These are phyloP conservation scores for Dallia pectoralis DNA, from an alignment of 2,797 vertebrate species.

Conservation along the genomic window DNA sequence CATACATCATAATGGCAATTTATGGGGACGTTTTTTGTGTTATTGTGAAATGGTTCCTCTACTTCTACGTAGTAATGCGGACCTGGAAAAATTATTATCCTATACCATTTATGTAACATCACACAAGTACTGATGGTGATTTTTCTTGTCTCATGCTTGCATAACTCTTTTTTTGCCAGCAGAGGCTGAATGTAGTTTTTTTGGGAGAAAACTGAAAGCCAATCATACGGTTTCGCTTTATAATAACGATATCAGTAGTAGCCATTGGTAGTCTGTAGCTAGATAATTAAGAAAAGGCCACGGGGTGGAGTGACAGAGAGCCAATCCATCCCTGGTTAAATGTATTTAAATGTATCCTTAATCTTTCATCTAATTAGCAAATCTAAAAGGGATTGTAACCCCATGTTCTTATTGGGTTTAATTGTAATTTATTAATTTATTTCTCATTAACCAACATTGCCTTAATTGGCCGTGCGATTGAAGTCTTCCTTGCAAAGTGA, in stretches of 20 bases:
- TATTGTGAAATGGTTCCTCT: neutral
- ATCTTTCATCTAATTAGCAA: slow-evolving; percentile 42
- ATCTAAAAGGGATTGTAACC: slow-evolving; percentile 43
- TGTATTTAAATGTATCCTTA: slow-evolving; percentile 25
- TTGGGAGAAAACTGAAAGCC: neutral
- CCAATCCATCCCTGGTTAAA: neutral
- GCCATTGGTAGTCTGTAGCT: neutral
- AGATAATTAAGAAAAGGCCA: neutral
- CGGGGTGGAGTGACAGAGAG: neutral
- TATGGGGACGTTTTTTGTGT: neutral
- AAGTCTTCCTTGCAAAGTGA: slow-evolving; percentile 42
- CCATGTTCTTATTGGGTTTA: slow-evolving; percentile 49
- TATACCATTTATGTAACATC: no score
- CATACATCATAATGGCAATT: neutral
- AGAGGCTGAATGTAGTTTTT: neutral
- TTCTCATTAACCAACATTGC: slow-evolving; percentile 40
- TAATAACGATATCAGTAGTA: neutral
- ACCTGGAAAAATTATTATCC: neutral
- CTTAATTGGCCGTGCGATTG: slow-evolving; percentile 49
- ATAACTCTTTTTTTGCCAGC: neutral
- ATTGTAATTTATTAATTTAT: slow-evolving; percentile 53
- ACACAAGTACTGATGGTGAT: no score
- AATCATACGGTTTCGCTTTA: neutral
- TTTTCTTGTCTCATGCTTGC: no score
- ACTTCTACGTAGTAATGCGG: neutral